phyloP scores from a whole-genome alignment of 2,797 vertebrate genomes.

The Gymnocypris eckloni region DNA sequence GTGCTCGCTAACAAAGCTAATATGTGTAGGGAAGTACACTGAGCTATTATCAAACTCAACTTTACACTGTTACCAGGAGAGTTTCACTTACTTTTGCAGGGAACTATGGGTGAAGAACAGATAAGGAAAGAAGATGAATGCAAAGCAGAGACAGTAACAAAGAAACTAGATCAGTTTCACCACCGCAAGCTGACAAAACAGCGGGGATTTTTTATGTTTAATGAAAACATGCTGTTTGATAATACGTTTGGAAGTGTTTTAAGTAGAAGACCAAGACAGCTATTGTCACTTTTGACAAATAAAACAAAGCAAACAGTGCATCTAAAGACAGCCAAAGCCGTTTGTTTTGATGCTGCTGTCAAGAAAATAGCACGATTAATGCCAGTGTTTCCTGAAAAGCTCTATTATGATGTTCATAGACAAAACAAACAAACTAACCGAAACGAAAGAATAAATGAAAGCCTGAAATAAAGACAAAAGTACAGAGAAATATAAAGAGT shows the following conservation, averaged over 20 bases:
- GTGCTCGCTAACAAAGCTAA: conserved; percentile 18
- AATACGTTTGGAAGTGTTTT: neutral
- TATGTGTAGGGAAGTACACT: conserved; percentile 16
- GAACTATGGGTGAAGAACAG: neutral
- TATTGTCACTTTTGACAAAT: neutral
- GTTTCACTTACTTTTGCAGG: neutral
- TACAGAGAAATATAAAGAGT: neutral
- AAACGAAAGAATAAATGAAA: neutral
- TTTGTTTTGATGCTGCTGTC: conserved; percentile 10
- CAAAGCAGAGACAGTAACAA: neutral
- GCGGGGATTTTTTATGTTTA: neutral
- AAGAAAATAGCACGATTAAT: neutral
- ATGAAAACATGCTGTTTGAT: conserved; percentile 7
- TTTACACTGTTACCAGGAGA: conserved; percentile 9
- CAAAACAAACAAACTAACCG: neutral
- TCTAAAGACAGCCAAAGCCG: neutral
- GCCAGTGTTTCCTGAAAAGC: neutral
- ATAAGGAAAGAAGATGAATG: neutral
- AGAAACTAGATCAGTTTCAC: neutral
- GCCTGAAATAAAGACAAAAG: neutral
- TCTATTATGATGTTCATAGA: neutral
- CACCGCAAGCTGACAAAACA: neutral
- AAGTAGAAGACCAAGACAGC: neutral
- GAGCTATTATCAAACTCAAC: conserved; percentile 13
- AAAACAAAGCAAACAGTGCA: neutral